These are phyloP conservation scores for Desmodus rotundus DNA, from an alignment of 2,113 vertebrate genomes.

Conservation along the genomic window DNA sequence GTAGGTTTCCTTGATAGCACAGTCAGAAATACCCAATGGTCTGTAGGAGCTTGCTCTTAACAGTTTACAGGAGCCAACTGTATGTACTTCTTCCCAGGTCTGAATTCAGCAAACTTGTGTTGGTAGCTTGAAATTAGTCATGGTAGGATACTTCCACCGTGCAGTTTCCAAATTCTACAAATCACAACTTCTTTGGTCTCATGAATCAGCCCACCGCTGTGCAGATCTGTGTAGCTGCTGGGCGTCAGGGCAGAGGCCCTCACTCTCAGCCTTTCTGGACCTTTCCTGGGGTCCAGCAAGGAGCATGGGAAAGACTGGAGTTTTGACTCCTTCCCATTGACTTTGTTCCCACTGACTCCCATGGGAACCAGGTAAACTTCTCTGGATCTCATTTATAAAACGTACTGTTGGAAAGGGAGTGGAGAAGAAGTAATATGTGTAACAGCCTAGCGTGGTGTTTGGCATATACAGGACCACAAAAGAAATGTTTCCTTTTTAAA, in stretches of 20 bases:
- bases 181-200: neutral
- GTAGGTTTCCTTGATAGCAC: neutral
- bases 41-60: neutral
- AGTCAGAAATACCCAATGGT: neutral
- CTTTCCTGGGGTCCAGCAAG: neutral
- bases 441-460: neutral
- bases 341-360: no score
- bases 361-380: neutral
- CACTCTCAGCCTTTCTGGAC: neutral
- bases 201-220: neutral
- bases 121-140: neutral
- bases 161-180: neutral
- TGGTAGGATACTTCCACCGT: neutral
- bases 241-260: neutral
- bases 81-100: neutral
- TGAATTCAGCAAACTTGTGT: neutral
- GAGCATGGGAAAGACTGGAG: neutral
- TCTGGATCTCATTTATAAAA: neutral
- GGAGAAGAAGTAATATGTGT: neutral
- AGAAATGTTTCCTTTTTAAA: neutral
- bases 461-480: neutral
- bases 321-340: neutral
- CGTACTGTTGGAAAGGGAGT: neutral
- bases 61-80: neutral
- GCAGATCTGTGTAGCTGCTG: neutral